These are phyloP conservation scores for Aphelinus atriplicis DNA, from an alignment of 1,140 invertebrate genomes.

Conservation along the genomic window DNA sequence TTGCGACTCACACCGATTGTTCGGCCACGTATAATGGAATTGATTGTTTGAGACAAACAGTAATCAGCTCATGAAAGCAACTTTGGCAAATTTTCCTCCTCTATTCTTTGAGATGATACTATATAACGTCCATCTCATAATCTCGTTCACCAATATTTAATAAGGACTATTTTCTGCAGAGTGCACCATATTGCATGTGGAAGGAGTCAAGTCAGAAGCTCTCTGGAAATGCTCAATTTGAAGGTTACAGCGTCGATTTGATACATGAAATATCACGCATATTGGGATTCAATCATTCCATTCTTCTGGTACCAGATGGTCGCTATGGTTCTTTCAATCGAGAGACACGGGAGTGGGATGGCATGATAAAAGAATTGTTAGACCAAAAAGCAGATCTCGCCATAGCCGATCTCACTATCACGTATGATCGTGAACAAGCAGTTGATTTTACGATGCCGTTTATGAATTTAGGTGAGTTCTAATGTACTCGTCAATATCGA, in stretches of 20 bases:
- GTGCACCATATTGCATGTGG: constrained; percentile 91
- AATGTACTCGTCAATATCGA: too few species aligned
- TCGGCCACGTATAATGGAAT: too few species aligned
- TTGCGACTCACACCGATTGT: too few species aligned
- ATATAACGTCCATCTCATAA: too few species aligned
- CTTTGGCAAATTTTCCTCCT: too few species aligned
- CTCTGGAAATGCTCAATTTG: constrained; percentile 86
- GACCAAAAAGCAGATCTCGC: constrained; percentile 92
- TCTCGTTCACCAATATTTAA: too few species aligned
- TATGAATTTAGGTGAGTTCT: constrained; percentile 84
- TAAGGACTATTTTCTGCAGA: constrained; percentile 66
- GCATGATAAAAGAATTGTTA: constrained; percentile 91
- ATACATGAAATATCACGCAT: constrained; percentile 89
- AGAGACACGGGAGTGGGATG: constrained; percentile 89
- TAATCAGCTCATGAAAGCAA: too few species aligned
- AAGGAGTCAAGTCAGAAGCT: constrained; percentile 84
- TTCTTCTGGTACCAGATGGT: constrained; percentile 82
- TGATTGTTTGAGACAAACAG: too few species aligned
- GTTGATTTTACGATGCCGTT: constrained; percentile 97
- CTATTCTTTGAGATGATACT: too few species aligned
- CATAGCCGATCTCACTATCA: constrained; percentile 93
- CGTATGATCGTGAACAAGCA: constrained; percentile 87
- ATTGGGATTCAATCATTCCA: constrained; percentile 91
- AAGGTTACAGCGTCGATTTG: constrained; percentile 88
- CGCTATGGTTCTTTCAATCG: constrained; percentile 83